Conservation (phyloP, 2,797 vertebrate genomes). For the Cossypha niveicapilla region DNA sequence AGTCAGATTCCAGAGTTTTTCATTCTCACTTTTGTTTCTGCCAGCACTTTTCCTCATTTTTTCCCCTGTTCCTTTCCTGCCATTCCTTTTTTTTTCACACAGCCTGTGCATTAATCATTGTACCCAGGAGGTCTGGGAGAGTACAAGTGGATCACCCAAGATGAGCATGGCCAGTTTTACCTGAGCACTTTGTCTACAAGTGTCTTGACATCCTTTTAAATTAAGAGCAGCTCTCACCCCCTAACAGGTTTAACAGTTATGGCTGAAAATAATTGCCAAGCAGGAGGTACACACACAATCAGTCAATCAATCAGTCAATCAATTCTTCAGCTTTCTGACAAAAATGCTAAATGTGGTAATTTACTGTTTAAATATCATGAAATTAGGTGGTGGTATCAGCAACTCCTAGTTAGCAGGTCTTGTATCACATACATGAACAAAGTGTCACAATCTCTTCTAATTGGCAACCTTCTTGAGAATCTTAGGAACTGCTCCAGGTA, state of each 20-base stretch:
- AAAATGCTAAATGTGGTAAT: slow-evolving; percentile 24
- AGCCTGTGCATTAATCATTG: neutral
- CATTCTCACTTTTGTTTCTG: neutral
- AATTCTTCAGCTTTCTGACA: slow-evolving; percentile 2
- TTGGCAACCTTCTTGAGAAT: neutral
- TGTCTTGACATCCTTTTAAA: neutral
- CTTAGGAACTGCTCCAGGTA: neutral
- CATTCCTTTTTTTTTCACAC: neutral
- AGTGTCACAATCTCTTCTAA: neutral
- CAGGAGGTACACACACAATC: neutral
- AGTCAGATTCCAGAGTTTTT: neutral
- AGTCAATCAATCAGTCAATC: neutral
- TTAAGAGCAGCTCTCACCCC: neutral
- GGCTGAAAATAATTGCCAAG: neutral
- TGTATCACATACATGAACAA: neutral
- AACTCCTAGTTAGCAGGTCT: neutral
- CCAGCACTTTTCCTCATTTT: neutral
- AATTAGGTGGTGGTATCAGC: neutral
- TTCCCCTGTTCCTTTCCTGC: neutral
- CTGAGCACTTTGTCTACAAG: neutral
- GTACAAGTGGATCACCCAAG: neutral
- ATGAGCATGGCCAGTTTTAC: neutral
- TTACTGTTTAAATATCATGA: slow-evolving; percentile 3
- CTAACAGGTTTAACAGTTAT: neutral
- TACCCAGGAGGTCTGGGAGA: neutral